phyloP scores from a whole-genome alignment of 35 echinoderm and acorn worm species.

The Nesometra sesokonis region DNA sequence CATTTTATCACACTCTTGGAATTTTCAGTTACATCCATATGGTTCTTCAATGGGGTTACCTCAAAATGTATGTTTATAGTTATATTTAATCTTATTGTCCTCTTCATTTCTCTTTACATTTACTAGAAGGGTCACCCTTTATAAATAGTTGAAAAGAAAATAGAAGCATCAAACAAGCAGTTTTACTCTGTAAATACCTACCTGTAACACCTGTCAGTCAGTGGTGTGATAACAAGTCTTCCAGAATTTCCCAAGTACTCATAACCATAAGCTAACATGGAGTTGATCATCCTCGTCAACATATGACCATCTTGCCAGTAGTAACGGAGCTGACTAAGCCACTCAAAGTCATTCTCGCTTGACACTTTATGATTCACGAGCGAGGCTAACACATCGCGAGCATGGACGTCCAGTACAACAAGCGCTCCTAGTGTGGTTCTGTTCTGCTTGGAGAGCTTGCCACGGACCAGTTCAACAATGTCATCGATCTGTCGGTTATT shows the following conservation, averaged over 20 bases:
- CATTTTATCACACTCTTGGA: too few species aligned
- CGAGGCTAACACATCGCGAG: slow-evolving; percentile 68
- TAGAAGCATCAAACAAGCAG: not conserved
- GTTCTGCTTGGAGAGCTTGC: slow-evolving; percentile 98
- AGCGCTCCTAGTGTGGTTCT: slow-evolving; percentile 94
- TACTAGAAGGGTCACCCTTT: not conserved
- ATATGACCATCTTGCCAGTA: slow-evolving; percentile 88
- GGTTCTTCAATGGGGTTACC: too few species aligned
- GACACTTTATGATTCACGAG: slow-evolving; percentile 65
- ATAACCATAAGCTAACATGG: slow-evolving; percentile 92
- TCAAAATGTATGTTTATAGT: too few species aligned
- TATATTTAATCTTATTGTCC: too few species aligned
- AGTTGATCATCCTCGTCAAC: slow-evolving; percentile 96
- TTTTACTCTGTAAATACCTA: slow-evolving; percentile 9
- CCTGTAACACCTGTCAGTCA: slow-evolving; percentile 99
- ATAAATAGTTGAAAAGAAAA: not conserved
- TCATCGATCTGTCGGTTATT: slow-evolving; percentile 94
- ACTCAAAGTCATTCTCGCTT: slow-evolving; percentile 90
- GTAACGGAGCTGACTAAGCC: slow-evolving; percentile 91
- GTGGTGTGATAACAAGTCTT: slow-evolving; percentile 89
- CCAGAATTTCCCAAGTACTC: slow-evolving; percentile 98
- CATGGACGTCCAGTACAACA: slow-evolving; percentile 95
- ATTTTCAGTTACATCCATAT: too few species aligned
- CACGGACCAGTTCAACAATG: slow-evolving; percentile 86
- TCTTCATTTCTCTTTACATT: not conserved